These are phyloP conservation scores for Cephalopholis sonnerati DNA, from an alignment of 2,113 vertebrate species.

Conservation along the genomic window DNA sequence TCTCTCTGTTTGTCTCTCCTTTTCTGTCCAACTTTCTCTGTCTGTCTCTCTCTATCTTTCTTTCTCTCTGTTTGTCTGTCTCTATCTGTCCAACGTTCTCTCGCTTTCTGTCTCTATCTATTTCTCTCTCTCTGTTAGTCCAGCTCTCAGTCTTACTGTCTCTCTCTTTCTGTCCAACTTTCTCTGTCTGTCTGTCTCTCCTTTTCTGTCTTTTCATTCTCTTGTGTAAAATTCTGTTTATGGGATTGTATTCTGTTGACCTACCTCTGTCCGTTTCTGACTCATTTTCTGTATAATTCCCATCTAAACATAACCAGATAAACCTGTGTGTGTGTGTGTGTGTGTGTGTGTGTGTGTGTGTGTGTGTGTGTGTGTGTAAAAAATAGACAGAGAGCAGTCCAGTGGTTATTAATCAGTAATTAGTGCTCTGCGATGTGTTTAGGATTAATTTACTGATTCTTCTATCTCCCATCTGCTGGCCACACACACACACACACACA, in stretches of 20 bases:
- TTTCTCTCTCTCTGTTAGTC: neutral
- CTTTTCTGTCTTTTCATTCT: neutral
- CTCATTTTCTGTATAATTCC: conserved; percentile 24
- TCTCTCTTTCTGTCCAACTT: conserved; percentile 12
- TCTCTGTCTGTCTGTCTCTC: neutral
- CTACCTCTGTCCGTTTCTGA: neutral
- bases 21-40: too few relatives aligned
- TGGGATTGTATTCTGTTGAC: conserved; percentile 25
- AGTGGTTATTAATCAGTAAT: conserved; percentile 80
- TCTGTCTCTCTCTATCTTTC: too few relatives aligned
- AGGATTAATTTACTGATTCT: conserved; percentile 77
- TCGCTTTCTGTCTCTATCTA: neutral
- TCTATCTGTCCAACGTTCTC: neutral
- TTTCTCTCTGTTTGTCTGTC: too few relatives aligned
- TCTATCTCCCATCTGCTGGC: conserved; percentile 74
- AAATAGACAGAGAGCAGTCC: conserved; percentile 41
- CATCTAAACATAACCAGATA: conserved; percentile 12
- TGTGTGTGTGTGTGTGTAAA: neutral
- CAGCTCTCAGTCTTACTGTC: neutral
- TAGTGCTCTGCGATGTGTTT: conserved; percentile 73
- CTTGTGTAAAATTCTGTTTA: neutral
- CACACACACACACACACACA: conserved; percentile 20
- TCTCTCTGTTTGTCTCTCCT: too few relatives aligned
- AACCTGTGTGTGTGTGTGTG: neutral
- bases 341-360: conserved; percentile 2